A percentile compares a stretch with the other conserved stretches of the same genome.
Evolutionary conservation across 2,797 vertebrate species (phyloP).

Genomic region (Poeciliopsis infans): DNA sequence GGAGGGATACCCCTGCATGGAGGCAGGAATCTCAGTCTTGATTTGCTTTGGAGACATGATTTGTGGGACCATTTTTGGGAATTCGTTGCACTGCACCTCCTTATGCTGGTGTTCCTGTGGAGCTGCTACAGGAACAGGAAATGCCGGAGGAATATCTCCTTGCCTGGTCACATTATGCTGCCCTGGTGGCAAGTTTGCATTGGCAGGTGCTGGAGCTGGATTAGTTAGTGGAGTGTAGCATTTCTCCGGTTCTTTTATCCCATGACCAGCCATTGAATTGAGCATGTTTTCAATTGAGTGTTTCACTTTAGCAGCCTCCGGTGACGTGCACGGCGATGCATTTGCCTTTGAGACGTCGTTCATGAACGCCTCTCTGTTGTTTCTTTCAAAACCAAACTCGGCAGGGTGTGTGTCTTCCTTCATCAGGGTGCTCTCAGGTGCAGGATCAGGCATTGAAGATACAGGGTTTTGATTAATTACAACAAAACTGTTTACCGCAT

Average conservation of each 20-base stretch:
- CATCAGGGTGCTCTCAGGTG: slow-evolving; percentile 29
- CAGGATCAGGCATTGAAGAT: slow-evolving; percentile 46
- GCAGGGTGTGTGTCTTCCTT: slow-evolving; percentile 36
- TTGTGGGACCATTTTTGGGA: slow-evolving; percentile 59
- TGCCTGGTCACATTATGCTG: slow-evolving; percentile 35
- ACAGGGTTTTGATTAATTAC: slow-evolving; percentile 67
- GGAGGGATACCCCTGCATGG: slow-evolving; percentile 68
- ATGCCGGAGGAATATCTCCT: slow-evolving; percentile 33
- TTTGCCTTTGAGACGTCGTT: slow-evolving; percentile 51
- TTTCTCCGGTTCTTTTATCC: slow-evolving; percentile 65
- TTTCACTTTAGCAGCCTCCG: slow-evolving; percentile 68
- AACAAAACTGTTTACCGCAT: slow-evolving; percentile 56
- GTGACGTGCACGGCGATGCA: slow-evolving; percentile 53
- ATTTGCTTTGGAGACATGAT: slow-evolving; percentile 71
- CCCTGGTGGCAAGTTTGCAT: slow-evolving; percentile 31
- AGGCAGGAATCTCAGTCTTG: slow-evolving; percentile 71
- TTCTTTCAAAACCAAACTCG: slow-evolving; percentile 48
- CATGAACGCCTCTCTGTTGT: slow-evolving; percentile 40
- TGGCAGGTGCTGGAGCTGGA: slow-evolving; percentile 49
- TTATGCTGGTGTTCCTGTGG: slow-evolving; percentile 41
- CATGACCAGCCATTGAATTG: slow-evolving; percentile 54
- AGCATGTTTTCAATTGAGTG: slow-evolving; percentile 78
- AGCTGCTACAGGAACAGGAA: slow-evolving; percentile 44
- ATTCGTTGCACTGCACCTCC: slow-evolving; percentile 39
- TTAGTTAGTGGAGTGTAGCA: slow-evolving; percentile 73